Percentiles rank a stretch among this genome's conserved stretches.
These are phyloP conservation scores for Lasiurus borealis DNA, from an alignment of 2,113 vertebrate genomes.

Conservation along the genomic window DNA sequence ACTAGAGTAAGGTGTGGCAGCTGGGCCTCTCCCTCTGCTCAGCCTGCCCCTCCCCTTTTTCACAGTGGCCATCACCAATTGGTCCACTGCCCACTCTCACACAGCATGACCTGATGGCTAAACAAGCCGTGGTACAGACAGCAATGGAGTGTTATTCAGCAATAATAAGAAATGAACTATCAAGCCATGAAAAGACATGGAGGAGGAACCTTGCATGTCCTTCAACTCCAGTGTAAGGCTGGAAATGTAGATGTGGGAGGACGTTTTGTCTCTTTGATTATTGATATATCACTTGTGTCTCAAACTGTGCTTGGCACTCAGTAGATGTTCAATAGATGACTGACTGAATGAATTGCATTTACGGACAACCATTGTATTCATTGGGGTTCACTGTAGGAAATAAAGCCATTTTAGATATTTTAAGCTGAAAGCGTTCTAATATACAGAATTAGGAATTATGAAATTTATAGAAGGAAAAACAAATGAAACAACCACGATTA, in stretches of 20 bases:
- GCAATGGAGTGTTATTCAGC: not conserved
- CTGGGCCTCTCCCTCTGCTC: too few species aligned
- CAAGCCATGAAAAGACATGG: not conserved
- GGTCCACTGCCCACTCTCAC: rapidly evolving
- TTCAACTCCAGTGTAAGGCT: not conserved
- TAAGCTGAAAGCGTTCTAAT: not conserved
- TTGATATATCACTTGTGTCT: too few species aligned
- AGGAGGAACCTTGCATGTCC: not conserved
- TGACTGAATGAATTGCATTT: rapidly evolving
- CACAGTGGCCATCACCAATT: rapidly evolving
- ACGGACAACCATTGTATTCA: not conserved
- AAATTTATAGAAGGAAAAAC: not conserved
- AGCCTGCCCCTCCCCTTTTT: not conserved
- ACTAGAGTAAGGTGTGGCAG: rapidly evolving
- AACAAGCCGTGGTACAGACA: not conserved
- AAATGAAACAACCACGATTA: not conserved
- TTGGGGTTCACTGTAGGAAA: not conserved
- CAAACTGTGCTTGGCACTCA: not conserved
- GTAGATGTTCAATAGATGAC: not conserved
- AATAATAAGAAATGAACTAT: not conserved
- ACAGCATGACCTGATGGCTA: not conserved
- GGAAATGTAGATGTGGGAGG: not conserved
- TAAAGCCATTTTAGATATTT: not conserved
- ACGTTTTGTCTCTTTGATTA: not conserved
- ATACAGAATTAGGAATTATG: not conserved